phyloP scores from a whole-genome alignment of 2,113 vertebrate species.

The Murina feae region DNA sequence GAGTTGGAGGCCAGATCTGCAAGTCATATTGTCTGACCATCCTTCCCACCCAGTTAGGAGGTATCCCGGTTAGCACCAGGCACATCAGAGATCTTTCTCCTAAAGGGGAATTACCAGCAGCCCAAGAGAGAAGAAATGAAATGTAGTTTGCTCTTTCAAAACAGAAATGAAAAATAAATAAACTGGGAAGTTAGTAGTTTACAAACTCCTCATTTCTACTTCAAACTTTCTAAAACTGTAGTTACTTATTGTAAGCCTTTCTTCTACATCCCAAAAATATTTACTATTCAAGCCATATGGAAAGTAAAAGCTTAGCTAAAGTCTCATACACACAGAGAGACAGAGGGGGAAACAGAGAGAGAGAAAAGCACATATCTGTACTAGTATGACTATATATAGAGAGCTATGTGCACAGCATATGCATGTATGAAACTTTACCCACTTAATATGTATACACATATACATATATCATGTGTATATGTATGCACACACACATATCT shows the following conservation, averaged over 20 bases:
- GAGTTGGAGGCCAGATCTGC: background rate
- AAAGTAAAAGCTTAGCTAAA: background rate
- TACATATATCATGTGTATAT: background rate
- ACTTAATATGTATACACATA: background rate
- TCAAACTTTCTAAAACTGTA: constrained; percentile 1
- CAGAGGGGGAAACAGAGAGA: background rate
- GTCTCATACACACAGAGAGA: background rate
- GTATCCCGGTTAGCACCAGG: background rate
- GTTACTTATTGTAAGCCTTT: background rate
- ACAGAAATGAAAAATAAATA: background rate
- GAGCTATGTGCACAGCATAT: background rate
- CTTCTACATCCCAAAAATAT: background rate
- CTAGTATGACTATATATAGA: background rate
- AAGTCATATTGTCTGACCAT: background rate
- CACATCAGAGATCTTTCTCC: background rate
- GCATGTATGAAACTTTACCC: background rate
- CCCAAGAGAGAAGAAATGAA: background rate
- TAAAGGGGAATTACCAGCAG: background rate
- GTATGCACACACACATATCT: background rate
- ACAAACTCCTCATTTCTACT: background rate
- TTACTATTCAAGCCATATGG: background rate
- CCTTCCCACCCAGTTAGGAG: background rate
- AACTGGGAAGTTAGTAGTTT: background rate
- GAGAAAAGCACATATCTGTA: too few relatives aligned
- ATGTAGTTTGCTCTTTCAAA: background rate